Percentiles rank a stretch among this genome's conserved stretches.
Conservation (phyloP, 2,888 invertebrate genomes). For the Didymodactylos carnosus region DNA sequence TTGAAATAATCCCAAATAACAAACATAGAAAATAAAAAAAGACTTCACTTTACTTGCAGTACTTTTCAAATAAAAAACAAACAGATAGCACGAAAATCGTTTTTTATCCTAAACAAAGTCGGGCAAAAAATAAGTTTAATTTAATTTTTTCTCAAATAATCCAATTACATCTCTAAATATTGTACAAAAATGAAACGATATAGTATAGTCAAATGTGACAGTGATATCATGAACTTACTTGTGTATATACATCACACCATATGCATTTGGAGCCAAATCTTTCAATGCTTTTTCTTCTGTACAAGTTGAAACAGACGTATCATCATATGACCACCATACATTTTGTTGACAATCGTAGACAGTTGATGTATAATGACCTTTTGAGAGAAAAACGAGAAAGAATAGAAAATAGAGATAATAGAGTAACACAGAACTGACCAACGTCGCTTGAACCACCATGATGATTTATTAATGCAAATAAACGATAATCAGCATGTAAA, state of each 20-base stretch:
- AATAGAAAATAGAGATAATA: neutral
- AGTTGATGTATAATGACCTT: neutral
- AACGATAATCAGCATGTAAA: neutral
- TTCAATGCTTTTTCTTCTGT: neutral
- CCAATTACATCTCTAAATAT: no score
- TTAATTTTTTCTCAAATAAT: no score
- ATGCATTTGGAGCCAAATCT: neutral
- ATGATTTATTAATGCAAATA: neutral
- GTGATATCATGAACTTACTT: neutral
- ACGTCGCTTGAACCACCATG: neutral
- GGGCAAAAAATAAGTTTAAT: no score
- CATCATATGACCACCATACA: neutral
- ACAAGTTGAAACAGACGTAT: neutral
- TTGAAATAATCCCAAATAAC: no score
- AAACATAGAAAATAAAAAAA: no score
- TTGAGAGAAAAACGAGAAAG: neutral
- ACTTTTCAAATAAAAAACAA: no score
- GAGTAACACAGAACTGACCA: neutral
- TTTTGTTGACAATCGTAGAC: neutral
- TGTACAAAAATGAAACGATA: no score
- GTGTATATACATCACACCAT: neutral
- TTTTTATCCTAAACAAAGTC: no score
- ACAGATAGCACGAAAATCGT: no score
- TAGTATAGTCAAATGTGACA: no score
- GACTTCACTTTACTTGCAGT: no score